Evolutionary conservation across 2,797 vertebrate species (phyloP), one percentile per base, ranked within the genome.

Genomic region (Pteronotus mesoamericanus): DNA sequence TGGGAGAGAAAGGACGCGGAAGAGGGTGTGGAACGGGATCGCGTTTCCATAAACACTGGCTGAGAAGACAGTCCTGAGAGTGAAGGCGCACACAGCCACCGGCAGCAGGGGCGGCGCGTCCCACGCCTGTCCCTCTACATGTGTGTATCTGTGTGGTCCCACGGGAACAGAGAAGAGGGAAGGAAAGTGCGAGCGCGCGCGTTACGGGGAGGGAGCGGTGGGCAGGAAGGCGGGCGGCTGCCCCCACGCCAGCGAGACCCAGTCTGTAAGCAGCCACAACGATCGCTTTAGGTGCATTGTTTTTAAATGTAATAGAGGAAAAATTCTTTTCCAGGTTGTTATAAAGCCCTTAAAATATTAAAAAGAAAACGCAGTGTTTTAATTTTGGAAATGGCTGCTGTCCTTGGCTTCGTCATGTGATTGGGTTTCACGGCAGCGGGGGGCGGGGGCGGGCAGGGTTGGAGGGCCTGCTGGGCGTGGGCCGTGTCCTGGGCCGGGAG

Each of bases 81-180:
- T 14, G 26, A 6, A 61, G 59, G 15, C 11, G 26, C 1, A 5
- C 59, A 6, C 59, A 6, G 59, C 59, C 26, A 5, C 57, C 26
- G 12, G 59, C 59, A 2, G 12, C 61, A 44, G 68, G 32, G 15
- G n/a, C 2, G 7, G 48, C 12, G 18, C 10, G 0, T 18, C 5
- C 32, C 69, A 3, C 4, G 42, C n/a, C 1, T 3, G 18, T 32
- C 2, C 42, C 9, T 18, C 42, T n/a, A 19, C 37, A 2, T 4
- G 15, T 18, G 18, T 3, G 5, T 22, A 7, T 55, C 68, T 61
- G 6, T 11, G 34, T 22, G 16, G n/a, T 12, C 39, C 42, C 72
- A 2, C 7, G 42, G 39, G 18, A 32, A 24, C 4, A 9, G 18
- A 8, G 42, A 32, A 8, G 53, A 4, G 37, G 32, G 29, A 5